Percentiles rank a stretch among this genome's conserved stretches.
Evolutionary conservation across 2,113 vertebrate species (phyloP).

Genomic region (Austrofundulus limnaeus): DNA sequence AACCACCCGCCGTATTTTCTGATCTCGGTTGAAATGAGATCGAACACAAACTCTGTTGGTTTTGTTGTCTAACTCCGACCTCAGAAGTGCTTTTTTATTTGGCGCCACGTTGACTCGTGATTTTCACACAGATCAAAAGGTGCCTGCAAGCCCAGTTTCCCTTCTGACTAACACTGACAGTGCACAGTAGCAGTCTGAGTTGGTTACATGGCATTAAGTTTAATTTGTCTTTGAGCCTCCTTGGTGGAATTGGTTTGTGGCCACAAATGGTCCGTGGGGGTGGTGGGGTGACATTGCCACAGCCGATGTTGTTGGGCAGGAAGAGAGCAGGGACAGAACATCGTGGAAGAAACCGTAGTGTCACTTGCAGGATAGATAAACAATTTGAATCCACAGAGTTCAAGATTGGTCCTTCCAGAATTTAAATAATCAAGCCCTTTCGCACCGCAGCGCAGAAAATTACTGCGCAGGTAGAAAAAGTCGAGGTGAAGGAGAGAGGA

Average conservation of each 20-base stretch:
- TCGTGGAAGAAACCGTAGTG: slow-evolving; percentile 33
- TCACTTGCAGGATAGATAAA: slow-evolving; percentile 58
- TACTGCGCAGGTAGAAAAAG: slow-evolving; percentile 49
- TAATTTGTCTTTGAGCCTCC: slow-evolving; percentile 72
- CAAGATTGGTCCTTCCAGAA: slow-evolving; percentile 72
- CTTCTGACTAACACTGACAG: slow-evolving; percentile 23
- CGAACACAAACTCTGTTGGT: slow-evolving; percentile 35
- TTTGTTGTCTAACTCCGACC: slow-evolving; percentile 14
- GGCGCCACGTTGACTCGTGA: slow-evolving; percentile 39
- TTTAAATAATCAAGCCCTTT: slow-evolving; percentile 70
- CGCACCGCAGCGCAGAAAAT: slow-evolving; percentile 50
- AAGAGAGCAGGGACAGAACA: slow-evolving; percentile 27
- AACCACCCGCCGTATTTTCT: slow-evolving; percentile 57
- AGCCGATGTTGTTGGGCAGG: slow-evolving; percentile 51
- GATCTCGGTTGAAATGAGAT: slow-evolving; percentile 55
- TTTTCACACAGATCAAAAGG: slow-evolving; percentile 61
- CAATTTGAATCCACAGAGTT: slow-evolving; percentile 69
- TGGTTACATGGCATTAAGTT: slow-evolving; percentile 72
- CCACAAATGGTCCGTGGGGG: slow-evolving; percentile 41
- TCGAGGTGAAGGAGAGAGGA: slow-evolving; percentile 1
- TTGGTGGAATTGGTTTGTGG: slow-evolving; percentile 72
- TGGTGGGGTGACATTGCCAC: slow-evolving; percentile 50
- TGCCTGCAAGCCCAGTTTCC: slow-evolving; percentile 28
- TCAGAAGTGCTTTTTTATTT: slow-evolving; percentile 33
- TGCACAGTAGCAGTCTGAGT: slow-evolving; percentile 29